These are phyloP conservation scores for Bufo bufo DNA, from an alignment of 2,113 vertebrate species.

Conservation along the genomic window DNA sequence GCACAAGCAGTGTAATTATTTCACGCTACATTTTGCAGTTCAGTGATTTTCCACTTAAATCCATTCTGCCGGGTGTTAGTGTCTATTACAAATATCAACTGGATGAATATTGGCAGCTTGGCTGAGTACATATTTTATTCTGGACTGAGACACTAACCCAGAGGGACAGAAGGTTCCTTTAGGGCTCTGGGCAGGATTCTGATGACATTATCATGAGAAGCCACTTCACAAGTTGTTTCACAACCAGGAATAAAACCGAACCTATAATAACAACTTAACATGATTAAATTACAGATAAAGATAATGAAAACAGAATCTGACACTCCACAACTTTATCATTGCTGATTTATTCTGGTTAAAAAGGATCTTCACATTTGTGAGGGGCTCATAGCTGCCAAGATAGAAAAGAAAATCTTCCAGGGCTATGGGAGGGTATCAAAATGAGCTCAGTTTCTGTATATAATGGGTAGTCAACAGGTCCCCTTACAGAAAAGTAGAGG, in stretches of 20 bases:
- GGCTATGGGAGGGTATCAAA: background rate
- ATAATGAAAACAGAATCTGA: background rate
- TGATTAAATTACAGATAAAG: conserved; percentile 21
- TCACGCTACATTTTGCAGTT: no score
- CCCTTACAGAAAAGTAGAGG: no score
- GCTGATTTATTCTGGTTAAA: conserved; percentile 2
- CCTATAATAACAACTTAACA: background rate
- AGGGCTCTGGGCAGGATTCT: background rate
- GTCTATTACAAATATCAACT: background rate
- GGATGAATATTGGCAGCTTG: background rate
- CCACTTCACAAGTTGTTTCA: background rate
- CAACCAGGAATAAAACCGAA: conserved; percentile 7
- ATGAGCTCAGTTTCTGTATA: background rate
- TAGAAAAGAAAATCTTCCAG: background rate
- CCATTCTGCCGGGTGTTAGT: background rate
- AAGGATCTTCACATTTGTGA: background rate
- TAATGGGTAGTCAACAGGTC: background rate
- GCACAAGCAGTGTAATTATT: background rate
- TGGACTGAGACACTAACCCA: conserved; percentile 13
- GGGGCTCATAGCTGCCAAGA: background rate
- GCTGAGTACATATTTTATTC: conserved; percentile 28
- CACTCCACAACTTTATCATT: no score
- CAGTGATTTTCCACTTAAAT: background rate
- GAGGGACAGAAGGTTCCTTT: background rate
- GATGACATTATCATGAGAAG: conserved; percentile 5